phyloP scores from a whole-genome alignment of 2,888 invertebrate genomes.

The Tridacna crocea region DNA sequence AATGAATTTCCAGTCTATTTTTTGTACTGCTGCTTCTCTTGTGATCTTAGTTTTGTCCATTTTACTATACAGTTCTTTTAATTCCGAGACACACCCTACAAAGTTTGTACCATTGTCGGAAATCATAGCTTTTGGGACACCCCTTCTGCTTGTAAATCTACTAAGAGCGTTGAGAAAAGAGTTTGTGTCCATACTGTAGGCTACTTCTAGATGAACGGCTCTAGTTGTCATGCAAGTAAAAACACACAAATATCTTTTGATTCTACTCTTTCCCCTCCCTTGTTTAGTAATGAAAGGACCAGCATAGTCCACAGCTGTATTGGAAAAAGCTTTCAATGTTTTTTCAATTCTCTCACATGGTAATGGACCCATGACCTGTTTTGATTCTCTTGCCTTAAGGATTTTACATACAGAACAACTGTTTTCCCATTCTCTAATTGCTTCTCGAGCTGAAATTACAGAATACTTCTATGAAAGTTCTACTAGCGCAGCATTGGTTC shows the following conservation, averaged over 20 bases:
- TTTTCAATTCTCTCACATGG: slow-evolving; percentile 28
- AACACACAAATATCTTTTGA: slow-evolving; percentile 54
- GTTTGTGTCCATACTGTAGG: not conserved
- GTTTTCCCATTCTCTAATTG: slow-evolving; percentile 48
- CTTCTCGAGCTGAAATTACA: slow-evolving; percentile 54
- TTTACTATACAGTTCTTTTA: too few species aligned
- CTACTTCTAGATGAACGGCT: slow-evolving; percentile 1
- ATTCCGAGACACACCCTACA: too few species aligned
- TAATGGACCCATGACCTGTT: slow-evolving; percentile 52
- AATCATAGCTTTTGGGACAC: not conserved
- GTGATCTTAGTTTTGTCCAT: too few species aligned
- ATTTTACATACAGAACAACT: slow-evolving; percentile 39
- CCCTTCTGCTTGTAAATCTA: not conserved
- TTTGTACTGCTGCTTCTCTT: too few species aligned
- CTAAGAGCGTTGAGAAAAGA: not conserved
- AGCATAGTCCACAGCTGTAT: slow-evolving; percentile 45
- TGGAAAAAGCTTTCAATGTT: slow-evolving; percentile 37
- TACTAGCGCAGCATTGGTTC: too few species aligned
- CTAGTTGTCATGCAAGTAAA: not conserved
- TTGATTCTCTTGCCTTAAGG: slow-evolving; percentile 27
- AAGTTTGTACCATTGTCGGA: not conserved
- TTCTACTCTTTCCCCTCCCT: slow-evolving; percentile 47
- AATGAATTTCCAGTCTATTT: too few species aligned
- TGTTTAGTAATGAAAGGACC: slow-evolving; percentile 53
- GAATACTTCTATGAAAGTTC: slow-evolving; percentile 47